These are phyloP conservation scores for Gallirallus australis DNA, from an alignment of 2,797 vertebrate species.

Conservation along the genomic window DNA sequence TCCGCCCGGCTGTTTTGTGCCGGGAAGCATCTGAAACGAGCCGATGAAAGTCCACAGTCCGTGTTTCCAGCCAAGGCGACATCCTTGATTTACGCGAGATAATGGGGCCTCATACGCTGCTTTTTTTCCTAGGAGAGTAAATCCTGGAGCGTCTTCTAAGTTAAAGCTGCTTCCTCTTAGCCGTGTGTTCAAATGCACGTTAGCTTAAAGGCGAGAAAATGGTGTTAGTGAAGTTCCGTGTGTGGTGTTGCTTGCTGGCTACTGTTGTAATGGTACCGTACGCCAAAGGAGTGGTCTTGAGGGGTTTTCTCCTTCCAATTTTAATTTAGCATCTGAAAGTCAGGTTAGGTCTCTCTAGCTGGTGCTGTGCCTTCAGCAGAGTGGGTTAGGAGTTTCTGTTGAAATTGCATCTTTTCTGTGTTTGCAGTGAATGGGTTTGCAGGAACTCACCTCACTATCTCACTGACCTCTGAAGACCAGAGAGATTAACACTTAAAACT, in stretches of 20 bases:
- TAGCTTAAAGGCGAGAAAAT: not conserved
- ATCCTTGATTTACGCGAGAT: not conserved
- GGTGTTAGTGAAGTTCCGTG: not conserved
- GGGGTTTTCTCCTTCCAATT: not conserved
- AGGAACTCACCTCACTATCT: not conserved
- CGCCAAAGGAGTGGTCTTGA: not conserved
- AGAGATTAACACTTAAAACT: not conserved
- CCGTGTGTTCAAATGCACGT: not conserved
- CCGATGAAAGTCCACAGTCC: not conserved
- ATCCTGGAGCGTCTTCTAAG: not conserved
- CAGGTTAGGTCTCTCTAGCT: not conserved
- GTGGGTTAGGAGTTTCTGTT: not conserved
- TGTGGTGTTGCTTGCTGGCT: not conserved
- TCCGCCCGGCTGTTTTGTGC: not conserved
- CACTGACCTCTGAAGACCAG: not conserved
- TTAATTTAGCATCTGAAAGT: not conserved
- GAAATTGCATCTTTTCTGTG: not conserved
- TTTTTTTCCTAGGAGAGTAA: not conserved
- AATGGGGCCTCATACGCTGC: not conserved
- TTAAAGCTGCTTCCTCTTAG: not conserved
- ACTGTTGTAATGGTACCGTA: rapidly evolving
- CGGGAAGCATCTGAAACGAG: not conserved
- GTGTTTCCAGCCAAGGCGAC: not conserved
- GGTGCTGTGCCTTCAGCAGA: not conserved
- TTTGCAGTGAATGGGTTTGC: not conserved